These are phyloP conservation scores for Leptodactylus fuscus DNA, from an alignment of 2,113 vertebrate species.

Conservation along the genomic window DNA sequence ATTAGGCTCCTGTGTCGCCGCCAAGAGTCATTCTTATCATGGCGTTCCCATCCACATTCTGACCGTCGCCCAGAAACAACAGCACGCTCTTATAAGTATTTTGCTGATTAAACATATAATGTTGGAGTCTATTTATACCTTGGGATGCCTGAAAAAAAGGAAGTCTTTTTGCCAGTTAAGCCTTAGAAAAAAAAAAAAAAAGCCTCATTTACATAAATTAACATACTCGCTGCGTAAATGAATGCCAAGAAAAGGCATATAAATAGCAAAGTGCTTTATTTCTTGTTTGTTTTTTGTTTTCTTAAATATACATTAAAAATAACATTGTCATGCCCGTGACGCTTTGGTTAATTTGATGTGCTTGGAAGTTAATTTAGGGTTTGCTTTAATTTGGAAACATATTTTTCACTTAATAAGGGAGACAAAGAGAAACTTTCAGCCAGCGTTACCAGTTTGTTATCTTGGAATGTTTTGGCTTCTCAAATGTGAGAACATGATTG, in stretches of 20 bases:
- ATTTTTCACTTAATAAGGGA: constrained; percentile 81
- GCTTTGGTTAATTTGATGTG: constrained; percentile 73
- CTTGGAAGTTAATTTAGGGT: constrained; percentile 75
- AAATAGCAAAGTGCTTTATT: constrained; percentile 74
- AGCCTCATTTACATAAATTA: constrained; percentile 78
- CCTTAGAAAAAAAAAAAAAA: constrained; percentile 66
- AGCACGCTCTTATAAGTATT: constrained; percentile 50
- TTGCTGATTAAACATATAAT: constrained; percentile 56
- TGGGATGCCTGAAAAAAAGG: constrained; percentile 64
- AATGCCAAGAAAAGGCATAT: constrained; percentile 72
- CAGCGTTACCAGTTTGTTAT: constrained; percentile 76
- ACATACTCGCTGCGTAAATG: constrained; percentile 74
- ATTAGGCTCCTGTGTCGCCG: neutral
- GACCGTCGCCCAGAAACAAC: constrained; percentile 60
- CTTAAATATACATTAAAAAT: constrained; percentile 54
- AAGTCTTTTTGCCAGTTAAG: constrained; percentile 67
- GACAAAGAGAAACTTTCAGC: constrained; percentile 80
- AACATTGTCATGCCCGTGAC: constrained; percentile 67
- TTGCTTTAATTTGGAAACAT: constrained; percentile 79
- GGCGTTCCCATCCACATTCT: constrained; percentile 39
- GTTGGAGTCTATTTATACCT: constrained; percentile 60
- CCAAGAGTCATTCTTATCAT: constrained; percentile 29
- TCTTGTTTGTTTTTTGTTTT: constrained; percentile 34
- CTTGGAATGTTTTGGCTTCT: constrained; percentile 81
- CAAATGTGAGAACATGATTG: constrained; percentile 82